Base-by-base conservation (phyloP, 1,140 invertebrate species). In the Dendrolimus kikuchii region DNA sequence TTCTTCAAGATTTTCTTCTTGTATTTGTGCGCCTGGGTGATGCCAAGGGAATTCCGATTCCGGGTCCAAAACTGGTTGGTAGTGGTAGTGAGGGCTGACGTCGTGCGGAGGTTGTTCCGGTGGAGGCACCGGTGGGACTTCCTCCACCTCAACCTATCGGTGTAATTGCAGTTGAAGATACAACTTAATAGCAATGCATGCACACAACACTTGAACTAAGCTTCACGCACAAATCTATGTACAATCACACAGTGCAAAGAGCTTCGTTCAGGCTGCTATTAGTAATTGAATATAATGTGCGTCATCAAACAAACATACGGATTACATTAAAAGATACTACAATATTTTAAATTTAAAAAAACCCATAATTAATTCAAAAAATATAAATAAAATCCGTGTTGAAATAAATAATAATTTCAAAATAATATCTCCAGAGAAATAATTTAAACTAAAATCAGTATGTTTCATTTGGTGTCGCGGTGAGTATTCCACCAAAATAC, bases 1-100 rank as follows among this genome's bases (percentile, higher is more conserved):
- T 45, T 55, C 50, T 36, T 63, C 66, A 37, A 60, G 54, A 7
- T 46, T 10, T 45, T 72, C 62, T 6, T 75, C 70, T 45, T 54
- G 23, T 40, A 53, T 63, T 68, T 77, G 73, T 9, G 64, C 62
- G 49, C 73, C 65, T 8, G 78, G 80, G 43, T 76, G 79, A 59
- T 87, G 87, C 85, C 86, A 88, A 10, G 78, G 74, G 67, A 87
- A 88, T 66, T 84, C 81, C n/a, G 85, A 86, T 5, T 77, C 60
- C 41, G 82, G 70, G 56, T 86, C 74, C 52, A 81, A 51, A 41
- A 48, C 57, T 7, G 80, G 78, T 54, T 72, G 71, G 64, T 84
- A 84, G 53, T 71, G 70, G 46, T 46, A 52, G 46, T 58, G 41
- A 6, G 64, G 62, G 36, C 53, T 48, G 59, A 64, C 51, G 51